Evolutionary conservation across 2,888 invertebrate genomes (phyloP).

Genomic region (Eristalinus aeneus): DNA sequence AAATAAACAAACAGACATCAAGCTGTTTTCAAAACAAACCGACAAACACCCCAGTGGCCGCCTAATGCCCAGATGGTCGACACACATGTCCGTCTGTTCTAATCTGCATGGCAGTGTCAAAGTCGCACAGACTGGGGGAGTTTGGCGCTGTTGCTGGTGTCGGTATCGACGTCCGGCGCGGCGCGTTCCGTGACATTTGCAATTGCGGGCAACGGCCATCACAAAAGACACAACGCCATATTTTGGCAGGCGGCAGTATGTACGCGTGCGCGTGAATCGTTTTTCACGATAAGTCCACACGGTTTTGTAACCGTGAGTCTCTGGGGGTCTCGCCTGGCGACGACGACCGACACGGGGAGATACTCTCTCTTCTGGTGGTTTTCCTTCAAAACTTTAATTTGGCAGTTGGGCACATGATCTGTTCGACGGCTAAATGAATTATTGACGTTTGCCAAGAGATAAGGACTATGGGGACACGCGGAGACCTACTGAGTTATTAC

Average conservation of each 20-base stretch:
- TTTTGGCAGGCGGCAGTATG: constrained; percentile 41
- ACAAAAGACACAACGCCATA: constrained; percentile 7
- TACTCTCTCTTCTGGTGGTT: neutral
- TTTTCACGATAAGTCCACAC: constrained; percentile 66
- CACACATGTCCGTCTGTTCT: constrained; percentile 43
- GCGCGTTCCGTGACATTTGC: constrained; percentile 54
- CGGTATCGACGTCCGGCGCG: neutral
- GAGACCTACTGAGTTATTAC: constrained; percentile 38
- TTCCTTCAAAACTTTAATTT: constrained; percentile 48
- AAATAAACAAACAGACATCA: neutral
- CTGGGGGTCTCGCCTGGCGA: constrained; percentile 15
- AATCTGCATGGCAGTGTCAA: constrained; percentile 50
- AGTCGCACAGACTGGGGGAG: constrained; percentile 34
- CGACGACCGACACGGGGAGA: neutral
- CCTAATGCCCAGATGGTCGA: constrained; percentile 51
- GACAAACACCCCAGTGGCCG: constrained; percentile 21
- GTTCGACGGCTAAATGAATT: constrained; percentile 65
- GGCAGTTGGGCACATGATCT: constrained; percentile 48
- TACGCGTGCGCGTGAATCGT: constrained; percentile 69
- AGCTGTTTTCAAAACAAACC: constrained; percentile 19
- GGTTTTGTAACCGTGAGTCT: constrained; percentile 57
- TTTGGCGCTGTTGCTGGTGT: neutral
- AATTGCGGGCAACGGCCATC: constrained; percentile 24
- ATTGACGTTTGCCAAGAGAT: constrained; percentile 57
- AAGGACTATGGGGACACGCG: constrained; percentile 58